Conservation (phyloP, 2,888 invertebrate genomes). For the Eilema sororculum region DNA sequence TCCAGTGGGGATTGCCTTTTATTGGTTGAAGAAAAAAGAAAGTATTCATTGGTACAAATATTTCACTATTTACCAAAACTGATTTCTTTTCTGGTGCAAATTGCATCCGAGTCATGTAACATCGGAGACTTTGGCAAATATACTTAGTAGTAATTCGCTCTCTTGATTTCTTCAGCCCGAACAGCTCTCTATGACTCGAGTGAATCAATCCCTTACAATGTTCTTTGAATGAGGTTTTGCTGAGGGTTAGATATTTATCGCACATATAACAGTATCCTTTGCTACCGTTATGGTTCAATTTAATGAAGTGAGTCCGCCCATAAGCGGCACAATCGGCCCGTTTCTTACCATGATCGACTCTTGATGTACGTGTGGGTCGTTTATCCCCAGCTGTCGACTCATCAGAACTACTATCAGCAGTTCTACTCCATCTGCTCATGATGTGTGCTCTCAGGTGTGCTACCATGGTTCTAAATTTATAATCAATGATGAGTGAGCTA, state of each 20-base stretch:
- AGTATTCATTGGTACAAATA: conserved; percentile 47
- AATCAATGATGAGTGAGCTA: conserved; percentile 39
- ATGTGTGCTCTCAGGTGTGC: conserved; percentile 50
- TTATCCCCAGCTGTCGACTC: conserved; percentile 33
- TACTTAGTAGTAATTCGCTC: conserved; percentile 22
- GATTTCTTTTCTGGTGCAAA: conserved; percentile 32
- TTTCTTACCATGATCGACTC: conserved; percentile 60
- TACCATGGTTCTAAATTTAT: conserved; percentile 39
- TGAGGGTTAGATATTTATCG: conserved; percentile 57
- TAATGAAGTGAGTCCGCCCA: conserved; percentile 64
- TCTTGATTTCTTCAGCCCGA: conserved; percentile 49
- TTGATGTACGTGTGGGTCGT: conserved; percentile 12
- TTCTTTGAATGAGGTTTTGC: conserved; percentile 56
- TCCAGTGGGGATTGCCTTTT: conserved; percentile 43
- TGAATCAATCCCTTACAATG: conserved; percentile 65
- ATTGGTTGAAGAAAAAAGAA: conserved; percentile 56
- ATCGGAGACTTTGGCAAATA: not conserved
- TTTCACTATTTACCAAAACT: conserved; percentile 54
- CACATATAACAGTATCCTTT: conserved; percentile 69
- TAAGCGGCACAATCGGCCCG: conserved; percentile 61
- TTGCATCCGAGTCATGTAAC: conserved; percentile 9
- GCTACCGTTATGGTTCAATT: conserved; percentile 64
- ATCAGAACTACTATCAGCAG: not conserved
- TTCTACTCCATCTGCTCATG: not conserved
- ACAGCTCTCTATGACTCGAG: conserved; percentile 60